phyloP scores from a whole-genome alignment of 2,113 vertebrate genomes.

The Xerus inauris region DNA sequence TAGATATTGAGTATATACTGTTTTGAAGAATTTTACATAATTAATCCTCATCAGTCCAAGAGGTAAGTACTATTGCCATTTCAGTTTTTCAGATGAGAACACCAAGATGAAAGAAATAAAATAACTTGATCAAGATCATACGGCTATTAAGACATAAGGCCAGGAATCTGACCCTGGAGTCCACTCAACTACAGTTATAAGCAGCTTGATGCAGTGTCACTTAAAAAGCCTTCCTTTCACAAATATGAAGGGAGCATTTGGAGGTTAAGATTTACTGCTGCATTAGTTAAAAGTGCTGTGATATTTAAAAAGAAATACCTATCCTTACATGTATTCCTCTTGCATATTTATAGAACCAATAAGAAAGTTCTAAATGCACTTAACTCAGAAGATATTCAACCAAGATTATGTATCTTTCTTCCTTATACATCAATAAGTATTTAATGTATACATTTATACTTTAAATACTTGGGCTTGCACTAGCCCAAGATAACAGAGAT shows the following conservation, averaged over 20 bases:
- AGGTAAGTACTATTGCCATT: neutral
- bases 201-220: neutral
- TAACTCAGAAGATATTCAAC: constrained; percentile 13
- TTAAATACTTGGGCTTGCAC: too few relatives aligned
- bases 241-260: neutral
- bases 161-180: neutral
- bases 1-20: neutral
- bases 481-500: too few relatives aligned
- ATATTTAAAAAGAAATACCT: neutral
- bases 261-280: neutral
- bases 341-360: neutral
- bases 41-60: neutral
- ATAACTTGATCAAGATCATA: neutral
- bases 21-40: neutral
- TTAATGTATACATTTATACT: too few relatives aligned
- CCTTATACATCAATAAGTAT: neutral
- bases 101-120: neutral
- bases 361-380: neutral
- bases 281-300: neutral
- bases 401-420: neutral
- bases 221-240: neutral
- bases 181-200: neutral
- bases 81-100: neutral
- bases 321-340: neutral
- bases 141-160: neutral